Base-by-base conservation (phyloP, 2,113 vertebrate genomes). In the Pimephales promelas region DNA sequence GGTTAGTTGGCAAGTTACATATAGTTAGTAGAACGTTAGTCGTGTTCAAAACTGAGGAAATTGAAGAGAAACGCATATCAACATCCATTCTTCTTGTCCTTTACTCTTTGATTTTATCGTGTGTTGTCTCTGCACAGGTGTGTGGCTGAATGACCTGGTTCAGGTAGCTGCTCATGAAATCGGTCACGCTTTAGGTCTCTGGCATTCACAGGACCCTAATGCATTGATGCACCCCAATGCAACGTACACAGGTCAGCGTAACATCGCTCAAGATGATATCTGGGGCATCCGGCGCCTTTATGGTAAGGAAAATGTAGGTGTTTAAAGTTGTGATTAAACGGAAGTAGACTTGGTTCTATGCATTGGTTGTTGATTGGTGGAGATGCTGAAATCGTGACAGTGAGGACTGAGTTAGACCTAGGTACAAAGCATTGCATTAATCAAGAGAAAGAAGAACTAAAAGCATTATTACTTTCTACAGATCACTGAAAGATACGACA, bases 91-190 rank as follows among this genome's bases (percentile, higher is more conserved):
- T 22, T 66, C 28, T 57, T 11, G 3, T 20, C 22, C 3, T 36
- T 68, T 10, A 3, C 7, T 36, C 64, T 49, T 18, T 73, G 45
- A 24, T 49, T 24, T 47, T 11, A 73, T 49, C 22, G 49, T 0
- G 2, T 79, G 40, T 79, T 64, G n/a, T 80, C 24, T 61, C 36
- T 54, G 22, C 24, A 34, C 87, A 96, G 95, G 95, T 0, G 95
- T 95, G 78, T 96, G 95, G 95, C 89, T 95, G 0, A 96, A 96
- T 22, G 95, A 96, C 89, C 90, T 96, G 88, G 94, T 95, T 36
- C 95, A 96, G 87, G 95, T 96, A 14, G 95, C 95, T 0, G 95
- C 95, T 10, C 95, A 96, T 56, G 95, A 96, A 89, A 95, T 95
- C 5, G 95, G 95, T 4, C 95, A 96, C 10, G 95, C 94, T 24